These are phyloP conservation scores for Sphaerodactylus townsendi DNA, from an alignment of 2,113 vertebrate genomes.

Conservation along the genomic window DNA sequence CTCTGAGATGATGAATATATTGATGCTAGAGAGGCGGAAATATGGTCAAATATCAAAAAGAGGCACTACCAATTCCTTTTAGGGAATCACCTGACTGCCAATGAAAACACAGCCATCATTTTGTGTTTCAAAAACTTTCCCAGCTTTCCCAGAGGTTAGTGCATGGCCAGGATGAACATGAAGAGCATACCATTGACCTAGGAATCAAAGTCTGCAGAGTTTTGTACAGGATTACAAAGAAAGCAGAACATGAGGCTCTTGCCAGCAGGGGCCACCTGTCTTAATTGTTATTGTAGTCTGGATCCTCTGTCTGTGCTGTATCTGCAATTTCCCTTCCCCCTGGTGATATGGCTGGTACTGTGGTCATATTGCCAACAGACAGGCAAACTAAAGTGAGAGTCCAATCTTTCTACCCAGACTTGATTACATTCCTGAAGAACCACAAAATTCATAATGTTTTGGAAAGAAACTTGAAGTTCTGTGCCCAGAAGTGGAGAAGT, in stretches of 20 bases:
- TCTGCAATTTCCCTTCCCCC: neutral
- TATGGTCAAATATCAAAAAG: constrained; percentile 44
- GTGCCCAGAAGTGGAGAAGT: constrained; percentile 10
- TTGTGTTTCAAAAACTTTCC: constrained; percentile 37
- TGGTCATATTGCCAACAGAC: neutral
- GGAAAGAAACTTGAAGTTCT: neutral
- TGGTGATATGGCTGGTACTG: neutral
- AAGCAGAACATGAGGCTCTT: neutral
- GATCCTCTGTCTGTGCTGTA: neutral
- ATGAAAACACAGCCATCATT: constrained; percentile 44
- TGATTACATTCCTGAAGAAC: neutral
- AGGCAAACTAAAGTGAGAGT: neutral
- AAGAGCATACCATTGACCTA: neutral
- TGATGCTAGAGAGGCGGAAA: constrained; percentile 14
- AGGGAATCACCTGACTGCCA: constrained; percentile 39
- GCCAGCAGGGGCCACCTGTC: neutral
- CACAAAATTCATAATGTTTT: constrained; percentile 4
- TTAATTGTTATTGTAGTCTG: neutral
- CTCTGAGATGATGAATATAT: constrained; percentile 15
- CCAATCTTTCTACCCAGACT: neutral
- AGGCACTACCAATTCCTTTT: constrained; percentile 40
- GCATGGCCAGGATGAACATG: constrained; percentile 5
- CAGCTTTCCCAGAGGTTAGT: neutral
- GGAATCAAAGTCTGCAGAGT: neutral
- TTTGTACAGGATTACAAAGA: neutral